Evolutionary conservation across 2,797 vertebrate species (phyloP), one percentile per base, ranked within the genome.

Genomic region (Brachymystax lenok): DNA sequence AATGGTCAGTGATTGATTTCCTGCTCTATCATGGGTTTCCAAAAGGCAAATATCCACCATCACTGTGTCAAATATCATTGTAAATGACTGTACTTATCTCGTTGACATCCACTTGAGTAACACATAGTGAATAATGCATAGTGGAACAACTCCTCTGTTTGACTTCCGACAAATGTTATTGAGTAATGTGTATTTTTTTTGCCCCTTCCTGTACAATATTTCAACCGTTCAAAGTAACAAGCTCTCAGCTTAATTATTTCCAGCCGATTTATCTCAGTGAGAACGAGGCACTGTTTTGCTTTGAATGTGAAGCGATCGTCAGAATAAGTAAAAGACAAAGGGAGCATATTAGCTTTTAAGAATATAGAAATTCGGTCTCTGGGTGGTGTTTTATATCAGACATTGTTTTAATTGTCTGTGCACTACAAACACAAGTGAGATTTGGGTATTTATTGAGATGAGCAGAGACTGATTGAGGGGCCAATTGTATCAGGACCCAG

Each of bases 211-310:
- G 19, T 35, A 17, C 51, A 6, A 19, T 10, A 71, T 56, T 51
- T 71, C 51, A 56, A 71, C 14, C 4, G 5, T 4, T 28, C 4
- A 27, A 1, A 71, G 17, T 8, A 54, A 71, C 40, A 50, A 54
- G 50, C 14, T n/a, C 40, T 71, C 69, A 16, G 19, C 46, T 13
- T 27, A 14, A 51, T 50, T 50, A n/a, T 70, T 50, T 46, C 40
- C 69, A 17, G 46, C 1, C 8, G 16, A 54, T 71, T 71, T 52
- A 21, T 71, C 50, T 71, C 70, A 4, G 69, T 27, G 46, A 51
- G 69, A 71, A 71, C 17, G 50, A 28, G 13, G 27, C 69, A 71
- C 24, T 52, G 69, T 52, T 71, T 52, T 13, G 21, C 50, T 56
- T 54, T 72, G 70, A 28, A 30, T 30, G 51, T 30, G 6, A 72